Conservation (phyloP, 2,888 invertebrate genomes). For the Mimachlamys varia region DNA sequence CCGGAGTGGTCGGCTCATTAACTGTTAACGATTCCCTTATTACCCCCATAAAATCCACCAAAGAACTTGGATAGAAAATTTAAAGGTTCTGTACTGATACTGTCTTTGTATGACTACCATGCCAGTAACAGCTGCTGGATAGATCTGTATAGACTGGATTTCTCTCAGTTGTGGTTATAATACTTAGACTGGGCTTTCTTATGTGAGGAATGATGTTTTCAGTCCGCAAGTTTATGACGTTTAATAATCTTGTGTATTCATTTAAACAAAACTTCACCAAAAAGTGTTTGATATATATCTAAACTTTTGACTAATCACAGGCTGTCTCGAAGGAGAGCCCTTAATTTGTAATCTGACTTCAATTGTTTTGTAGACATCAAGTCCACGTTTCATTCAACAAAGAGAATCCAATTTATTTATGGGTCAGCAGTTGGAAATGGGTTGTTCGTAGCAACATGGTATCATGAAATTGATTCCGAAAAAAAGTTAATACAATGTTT, state of each 20-base stretch:
- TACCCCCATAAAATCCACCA: conserved; percentile 32
- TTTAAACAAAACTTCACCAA: no score
- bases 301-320: no score
- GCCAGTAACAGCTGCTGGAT: background rate
- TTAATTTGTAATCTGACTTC: background rate
- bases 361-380: background rate
- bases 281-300: no score
- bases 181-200: background rate
- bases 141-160: conserved; percentile 4
- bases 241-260: background rate
- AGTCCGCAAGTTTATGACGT: background rate
- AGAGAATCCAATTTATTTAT: background rate
- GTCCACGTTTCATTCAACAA: background rate
- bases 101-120: background rate
- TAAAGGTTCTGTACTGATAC: background rate
- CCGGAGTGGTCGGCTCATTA: background rate
- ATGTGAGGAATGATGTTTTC: background rate
- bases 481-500: background rate
- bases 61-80: background rate
- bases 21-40: background rate
- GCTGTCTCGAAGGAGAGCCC: no score
- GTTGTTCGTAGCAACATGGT: background rate
- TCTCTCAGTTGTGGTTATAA: background rate
- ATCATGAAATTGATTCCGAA: no score
- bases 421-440: no score